These are phyloP conservation scores for Polia nebulosa DNA, from an alignment of 2,888 invertebrate species.

Conservation along the genomic window DNA sequence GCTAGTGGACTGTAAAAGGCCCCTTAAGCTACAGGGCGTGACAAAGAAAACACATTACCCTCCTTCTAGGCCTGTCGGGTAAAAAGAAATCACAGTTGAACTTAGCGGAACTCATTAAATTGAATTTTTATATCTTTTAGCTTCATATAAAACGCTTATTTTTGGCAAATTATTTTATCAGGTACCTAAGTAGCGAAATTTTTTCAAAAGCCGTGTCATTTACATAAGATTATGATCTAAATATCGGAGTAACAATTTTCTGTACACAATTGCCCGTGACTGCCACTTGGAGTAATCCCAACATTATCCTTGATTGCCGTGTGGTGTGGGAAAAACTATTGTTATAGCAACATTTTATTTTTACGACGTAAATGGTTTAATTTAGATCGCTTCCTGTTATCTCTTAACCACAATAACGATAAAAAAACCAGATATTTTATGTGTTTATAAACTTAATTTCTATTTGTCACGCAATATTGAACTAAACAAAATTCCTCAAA, in stretches of 20 bases:
- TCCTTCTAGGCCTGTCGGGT: too few relatives aligned
- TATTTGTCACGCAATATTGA: slow-evolving; percentile 12
- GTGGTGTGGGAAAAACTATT: slow-evolving; percentile 36
- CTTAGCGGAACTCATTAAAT: too few relatives aligned
- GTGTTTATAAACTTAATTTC: slow-evolving; percentile 25
- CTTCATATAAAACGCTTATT: neutral
- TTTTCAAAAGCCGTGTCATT: slow-evolving; percentile 17
- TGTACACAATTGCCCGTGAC: slow-evolving; percentile 17
- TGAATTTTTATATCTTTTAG: too few relatives aligned
- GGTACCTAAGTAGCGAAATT: slow-evolving; percentile 10
- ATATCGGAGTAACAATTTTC: slow-evolving; percentile 16
- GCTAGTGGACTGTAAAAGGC: too few relatives aligned
- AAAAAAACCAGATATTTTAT: slow-evolving; percentile 25
- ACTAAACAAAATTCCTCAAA: neutral
- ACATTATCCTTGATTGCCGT: slow-evolving; percentile 22
- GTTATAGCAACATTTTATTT: slow-evolving; percentile 32
- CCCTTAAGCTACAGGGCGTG: too few relatives aligned
- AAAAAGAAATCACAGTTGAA: too few relatives aligned
- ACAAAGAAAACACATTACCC: too few relatives aligned
- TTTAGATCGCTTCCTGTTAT: slow-evolving; percentile 27
- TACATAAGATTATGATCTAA: slow-evolving; percentile 30
- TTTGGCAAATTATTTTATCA: too few relatives aligned
- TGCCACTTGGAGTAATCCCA: slow-evolving; percentile 16
- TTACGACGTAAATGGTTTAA: slow-evolving; percentile 2
- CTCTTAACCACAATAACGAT: neutral